Conservation (phyloP, 2,797 vertebrate genomes). For the Gallinago nigripennis region DNA sequence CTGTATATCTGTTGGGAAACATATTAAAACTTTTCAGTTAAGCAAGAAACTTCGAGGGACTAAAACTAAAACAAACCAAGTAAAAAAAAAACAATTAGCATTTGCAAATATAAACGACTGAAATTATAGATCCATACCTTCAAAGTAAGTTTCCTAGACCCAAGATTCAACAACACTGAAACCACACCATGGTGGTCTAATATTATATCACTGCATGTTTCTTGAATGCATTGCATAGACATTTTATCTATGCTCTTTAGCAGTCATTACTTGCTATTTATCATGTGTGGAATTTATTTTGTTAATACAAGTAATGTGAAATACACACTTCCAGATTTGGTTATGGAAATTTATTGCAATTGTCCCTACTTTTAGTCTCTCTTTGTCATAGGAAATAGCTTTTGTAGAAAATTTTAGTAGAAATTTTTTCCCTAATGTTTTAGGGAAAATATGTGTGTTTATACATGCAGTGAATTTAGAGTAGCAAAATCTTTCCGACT, state of each 20-base stretch:
- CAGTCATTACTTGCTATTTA: background rate
- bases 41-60: background rate
- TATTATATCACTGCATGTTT: background rate
- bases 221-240: background rate
- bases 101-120: background rate
- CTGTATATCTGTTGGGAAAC: background rate
- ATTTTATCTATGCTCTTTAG: background rate
- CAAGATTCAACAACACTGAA: background rate
- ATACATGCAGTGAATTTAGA: background rate
- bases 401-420: too few relatives aligned
- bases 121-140: background rate
- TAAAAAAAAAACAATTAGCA: accelerated
- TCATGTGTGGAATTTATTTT: background rate
- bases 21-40: background rate
- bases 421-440: background rate
- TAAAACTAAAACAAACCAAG: background rate
- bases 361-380: background rate
- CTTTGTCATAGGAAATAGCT: background rate
- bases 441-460: background rate
- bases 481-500: background rate
- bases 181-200: background rate
- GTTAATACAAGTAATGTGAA: background rate
- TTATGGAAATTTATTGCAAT: background rate
- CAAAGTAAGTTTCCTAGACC: background rate
- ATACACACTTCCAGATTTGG: background rate